These are phyloP conservation scores for Chlorops oryzae DNA, from an alignment of 1,140 invertebrate genomes.

Conservation along the genomic window DNA sequence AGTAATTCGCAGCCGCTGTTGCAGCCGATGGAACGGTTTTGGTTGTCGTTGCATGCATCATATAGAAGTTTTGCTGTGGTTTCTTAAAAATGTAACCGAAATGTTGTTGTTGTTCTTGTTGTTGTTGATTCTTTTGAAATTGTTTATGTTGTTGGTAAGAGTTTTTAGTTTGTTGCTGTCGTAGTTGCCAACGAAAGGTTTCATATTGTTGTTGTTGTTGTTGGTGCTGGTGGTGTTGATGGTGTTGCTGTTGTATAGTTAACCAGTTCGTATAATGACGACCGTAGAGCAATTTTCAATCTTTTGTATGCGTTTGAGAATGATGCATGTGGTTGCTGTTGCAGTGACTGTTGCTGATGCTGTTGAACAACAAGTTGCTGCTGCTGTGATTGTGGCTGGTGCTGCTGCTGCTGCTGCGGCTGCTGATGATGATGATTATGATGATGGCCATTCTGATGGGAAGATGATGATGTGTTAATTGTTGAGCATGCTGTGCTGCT, in stretches of 20 bases:
- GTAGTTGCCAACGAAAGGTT: too few relatives aligned
- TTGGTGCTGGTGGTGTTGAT: conserved; percentile 15
- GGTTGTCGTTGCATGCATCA: too few relatives aligned
- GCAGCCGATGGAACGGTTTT: background rate
- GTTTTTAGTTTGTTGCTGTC: conserved; percentile 16
- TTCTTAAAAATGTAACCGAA: background rate
- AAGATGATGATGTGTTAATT: too few relatives aligned
- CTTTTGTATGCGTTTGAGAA: conserved; percentile 31
- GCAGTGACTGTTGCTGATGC: too few relatives aligned
- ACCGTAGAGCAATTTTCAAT: conserved; percentile 46
- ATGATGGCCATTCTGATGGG: too few relatives aligned
- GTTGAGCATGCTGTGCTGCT: too few relatives aligned
- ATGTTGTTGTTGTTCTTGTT: background rate
- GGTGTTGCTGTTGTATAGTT: conserved; percentile 21
- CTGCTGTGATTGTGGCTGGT: too few relatives aligned
- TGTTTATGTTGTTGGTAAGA: background rate
- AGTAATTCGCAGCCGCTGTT: background rate
- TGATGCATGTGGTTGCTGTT: too few relatives aligned
- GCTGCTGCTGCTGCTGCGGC: too few relatives aligned
- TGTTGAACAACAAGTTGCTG: too few relatives aligned
- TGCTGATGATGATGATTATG: too few relatives aligned
- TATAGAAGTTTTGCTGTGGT: too few relatives aligned
- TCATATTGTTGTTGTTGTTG: conserved; percentile 21
- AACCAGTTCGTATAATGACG: conserved; percentile 42
- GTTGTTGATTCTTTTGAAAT: background rate